phyloP scores from a whole-genome alignment of 2,113 vertebrate genomes.

The Carlito syrichta region DNA sequence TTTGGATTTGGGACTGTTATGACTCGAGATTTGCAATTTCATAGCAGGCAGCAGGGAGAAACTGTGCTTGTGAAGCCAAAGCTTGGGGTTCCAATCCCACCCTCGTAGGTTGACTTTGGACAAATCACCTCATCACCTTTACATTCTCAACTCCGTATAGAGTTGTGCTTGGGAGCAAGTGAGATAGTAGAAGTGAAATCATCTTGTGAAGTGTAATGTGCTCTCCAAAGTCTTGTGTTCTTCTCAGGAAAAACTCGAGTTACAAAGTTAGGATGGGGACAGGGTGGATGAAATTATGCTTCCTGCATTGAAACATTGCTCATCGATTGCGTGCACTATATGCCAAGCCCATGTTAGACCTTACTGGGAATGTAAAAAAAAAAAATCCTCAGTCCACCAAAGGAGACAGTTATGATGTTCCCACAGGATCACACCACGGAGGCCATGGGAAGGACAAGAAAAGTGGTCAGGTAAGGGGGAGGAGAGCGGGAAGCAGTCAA shows the following conservation, averaged over 20 bases:
- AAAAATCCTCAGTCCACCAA: too few relatives aligned
- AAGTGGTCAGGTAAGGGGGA: not conserved
- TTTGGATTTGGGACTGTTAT: not conserved
- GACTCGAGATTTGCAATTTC: not conserved
- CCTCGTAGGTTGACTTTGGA: not conserved
- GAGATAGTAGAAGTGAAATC: not conserved
- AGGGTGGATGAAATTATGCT: not conserved
- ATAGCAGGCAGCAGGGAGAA: too few relatives aligned
- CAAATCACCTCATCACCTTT: not conserved
- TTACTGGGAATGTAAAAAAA: not conserved
- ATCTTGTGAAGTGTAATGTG: not conserved
- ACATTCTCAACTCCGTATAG: not conserved
- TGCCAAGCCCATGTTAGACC: not conserved
- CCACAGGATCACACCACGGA: too few relatives aligned
- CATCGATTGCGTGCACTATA: not conserved
- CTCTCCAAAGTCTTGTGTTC: not conserved
- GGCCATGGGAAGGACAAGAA: not conserved
- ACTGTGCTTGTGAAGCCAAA: not conserved
- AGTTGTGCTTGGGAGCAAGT: not conserved
- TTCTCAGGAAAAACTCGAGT: not conserved
- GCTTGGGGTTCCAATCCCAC: not conserved
- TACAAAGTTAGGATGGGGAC: not conserved
- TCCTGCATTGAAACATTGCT: not conserved
- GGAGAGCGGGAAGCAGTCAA: not conserved
- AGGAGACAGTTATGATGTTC: not conserved